Conservation (phyloP, 2,888 invertebrate genomes). For the Tinea trinotella region DNA sequence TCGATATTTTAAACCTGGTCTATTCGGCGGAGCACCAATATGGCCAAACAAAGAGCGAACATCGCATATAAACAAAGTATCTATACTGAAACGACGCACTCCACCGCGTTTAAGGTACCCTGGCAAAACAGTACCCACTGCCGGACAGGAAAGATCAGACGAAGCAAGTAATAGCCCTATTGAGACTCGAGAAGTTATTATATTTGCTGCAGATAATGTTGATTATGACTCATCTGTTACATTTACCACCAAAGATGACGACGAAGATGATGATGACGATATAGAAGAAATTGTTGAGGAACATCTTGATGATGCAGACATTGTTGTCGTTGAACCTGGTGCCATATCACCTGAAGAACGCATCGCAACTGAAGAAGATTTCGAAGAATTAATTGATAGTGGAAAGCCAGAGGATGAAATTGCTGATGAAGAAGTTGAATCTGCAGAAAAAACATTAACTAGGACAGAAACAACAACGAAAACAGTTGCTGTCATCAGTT, state of each 20-base stretch:
- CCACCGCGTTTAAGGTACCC: slow-evolving; percentile 66
- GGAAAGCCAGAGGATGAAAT: slow-evolving; percentile 69
- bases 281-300: slow-evolving; percentile 44
- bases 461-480: slow-evolving; percentile 66
- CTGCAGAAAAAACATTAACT: slow-evolving; percentile 51
- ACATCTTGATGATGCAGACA: slow-evolving; percentile 72
- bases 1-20: slow-evolving; percentile 74
- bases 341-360: slow-evolving; percentile 75
- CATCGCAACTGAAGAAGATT: slow-evolving; percentile 77
- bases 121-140: slow-evolving; percentile 38
- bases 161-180: slow-evolving; percentile 60
- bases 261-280: slow-evolving; percentile 46
- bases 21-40: slow-evolving; percentile 78
- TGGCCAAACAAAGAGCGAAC: slow-evolving; percentile 65
- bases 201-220: slow-evolving; percentile 75
- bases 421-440: slow-evolving; percentile 39
- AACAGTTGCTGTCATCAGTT: slow-evolving; percentile 66
- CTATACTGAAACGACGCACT: slow-evolving; percentile 73
- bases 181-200: slow-evolving; percentile 75
- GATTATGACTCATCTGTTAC: slow-evolving; percentile 66
- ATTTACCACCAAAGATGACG: slow-evolving; percentile 31
- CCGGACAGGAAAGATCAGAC: slow-evolving; percentile 26
- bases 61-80: slow-evolving; percentile 61
- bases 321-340: slow-evolving; percentile 74
- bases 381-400: slow-evolving; percentile 76